Base-by-base conservation (phyloP, 2,888 invertebrate genomes). In the Cosmia trapezina region DNA sequence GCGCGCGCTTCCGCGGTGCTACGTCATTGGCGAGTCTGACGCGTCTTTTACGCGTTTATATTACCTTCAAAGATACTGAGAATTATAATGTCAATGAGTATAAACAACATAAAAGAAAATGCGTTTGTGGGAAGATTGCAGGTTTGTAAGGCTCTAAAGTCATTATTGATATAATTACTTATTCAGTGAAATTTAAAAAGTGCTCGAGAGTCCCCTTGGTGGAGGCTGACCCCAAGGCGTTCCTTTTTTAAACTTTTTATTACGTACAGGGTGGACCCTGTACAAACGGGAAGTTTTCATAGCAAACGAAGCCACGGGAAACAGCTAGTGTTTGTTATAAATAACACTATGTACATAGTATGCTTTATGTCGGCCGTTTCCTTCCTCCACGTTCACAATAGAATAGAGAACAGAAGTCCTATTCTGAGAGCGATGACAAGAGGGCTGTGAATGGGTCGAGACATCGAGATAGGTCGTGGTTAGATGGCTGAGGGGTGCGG, bases 1-100 rank as follows among this genome's bases (percentile, higher is more conserved):
- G 82, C 49, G 49, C 17, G 12, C 49, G 28, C 80, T 83, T 83
- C 82, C 83, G 82, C 69, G 60, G 59, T 69, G 1, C 61, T 28
- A 68, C 79, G 79, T 72, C 67, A 80, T 33, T 12, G 12, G 9
- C n/a, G 12, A 53, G 11, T 6, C 22, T 22, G 51, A 60, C 74
- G 59, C 43, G 43, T 70, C 19, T 51, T 73, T 37, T 74, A 19
- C 70, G 57, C 62, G 14, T 43, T 41, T 60, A 41, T 19, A 76
- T 43, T 51, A 63, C 53, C 77, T 66, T 59, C 33, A 47, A 4
- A 43, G 14, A 17, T 76, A 75, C 57, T 53, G 37, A 53, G 45
- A 71, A 64, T 22, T 41, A 19, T n/a, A 11, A 7, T 59, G 4
- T 14, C 17, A 22, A n/a, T n/a, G 4, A 0, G 14, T 41, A 41